Conservation (phyloP, 2,113 vertebrate species). For the Phalacrocorax carbo region DNA sequence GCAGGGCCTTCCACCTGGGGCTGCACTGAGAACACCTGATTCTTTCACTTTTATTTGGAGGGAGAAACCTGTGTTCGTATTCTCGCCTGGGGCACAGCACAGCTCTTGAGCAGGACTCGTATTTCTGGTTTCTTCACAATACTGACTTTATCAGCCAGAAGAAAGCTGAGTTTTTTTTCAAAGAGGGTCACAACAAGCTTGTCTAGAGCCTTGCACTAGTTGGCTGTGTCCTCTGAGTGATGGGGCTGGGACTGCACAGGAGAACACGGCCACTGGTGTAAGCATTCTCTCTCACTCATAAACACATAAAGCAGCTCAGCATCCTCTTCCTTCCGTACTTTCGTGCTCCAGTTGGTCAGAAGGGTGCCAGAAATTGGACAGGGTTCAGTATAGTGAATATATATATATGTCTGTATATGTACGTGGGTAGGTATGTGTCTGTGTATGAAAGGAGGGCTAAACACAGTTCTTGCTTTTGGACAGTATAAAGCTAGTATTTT, state of each 20-base stretch:
- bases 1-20: not conserved
- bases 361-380: not conserved
- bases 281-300: not conserved
- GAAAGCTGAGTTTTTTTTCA: not conserved
- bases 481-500: not conserved
- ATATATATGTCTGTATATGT: not conserved
- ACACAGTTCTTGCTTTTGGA: not conserved
- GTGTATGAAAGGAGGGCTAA: not conserved
- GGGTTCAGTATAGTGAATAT: not conserved
- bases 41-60: not conserved
- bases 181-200: not conserved
- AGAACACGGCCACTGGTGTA: not conserved
- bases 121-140: conserved; percentile 58
- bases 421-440: not conserved
- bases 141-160: not conserved
- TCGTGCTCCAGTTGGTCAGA: not conserved
- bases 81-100: not conserved
- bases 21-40: not conserved
- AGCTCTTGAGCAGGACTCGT: conserved; percentile 16
- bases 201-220: not conserved
- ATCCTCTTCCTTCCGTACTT: not conserved
- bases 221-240: not conserved
- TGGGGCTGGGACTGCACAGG: not conserved
- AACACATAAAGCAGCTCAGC: not conserved
- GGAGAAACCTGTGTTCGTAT: not conserved